Evolutionary conservation across 2,888 invertebrate genomes (phyloP).

Genomic region (Allygus modestus): DNA sequence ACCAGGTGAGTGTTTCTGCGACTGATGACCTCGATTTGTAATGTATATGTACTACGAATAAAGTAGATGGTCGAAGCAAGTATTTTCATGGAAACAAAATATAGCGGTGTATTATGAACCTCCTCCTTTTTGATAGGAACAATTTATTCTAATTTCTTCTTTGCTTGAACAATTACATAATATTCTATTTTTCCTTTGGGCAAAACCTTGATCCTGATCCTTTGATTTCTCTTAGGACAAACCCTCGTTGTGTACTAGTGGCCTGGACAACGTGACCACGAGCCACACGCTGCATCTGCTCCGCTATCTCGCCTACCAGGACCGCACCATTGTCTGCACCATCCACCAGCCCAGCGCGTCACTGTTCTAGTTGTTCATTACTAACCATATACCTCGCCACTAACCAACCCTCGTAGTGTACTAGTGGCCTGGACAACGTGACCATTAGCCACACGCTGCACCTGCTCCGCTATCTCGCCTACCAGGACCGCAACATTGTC

Average conservation of each 20-base stretch:
- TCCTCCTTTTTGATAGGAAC: no score
- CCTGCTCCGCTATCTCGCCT: constrained; percentile 78
- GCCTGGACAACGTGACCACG: constrained; percentile 82
- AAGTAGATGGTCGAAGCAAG: background rate
- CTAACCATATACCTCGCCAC: no score
- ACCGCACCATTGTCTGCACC: constrained; percentile 83
- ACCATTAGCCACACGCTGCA: constrained; percentile 81
- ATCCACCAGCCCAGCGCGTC: constrained; percentile 85
- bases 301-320: constrained; percentile 79
- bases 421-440: constrained; percentile 82
- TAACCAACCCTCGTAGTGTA: no score
- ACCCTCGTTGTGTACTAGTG: no score
- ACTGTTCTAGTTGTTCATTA: constrained; percentile 80
- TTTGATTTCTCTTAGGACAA: no score
- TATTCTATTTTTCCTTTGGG: no score
- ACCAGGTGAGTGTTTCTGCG: constrained; percentile 77
- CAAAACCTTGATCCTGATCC: no score
- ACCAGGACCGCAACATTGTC: constrained; percentile 82
- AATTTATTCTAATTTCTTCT: no score
- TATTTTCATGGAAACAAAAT: no score
- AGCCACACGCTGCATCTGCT: constrained; percentile 80
- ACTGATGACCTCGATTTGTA: background rate
- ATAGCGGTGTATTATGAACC: no score
- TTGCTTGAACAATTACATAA: no score
- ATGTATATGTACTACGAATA: background rate